phyloP scores from a whole-genome alignment of 2,888 invertebrate genomes.

The Ryuthela nishihirai region DNA sequence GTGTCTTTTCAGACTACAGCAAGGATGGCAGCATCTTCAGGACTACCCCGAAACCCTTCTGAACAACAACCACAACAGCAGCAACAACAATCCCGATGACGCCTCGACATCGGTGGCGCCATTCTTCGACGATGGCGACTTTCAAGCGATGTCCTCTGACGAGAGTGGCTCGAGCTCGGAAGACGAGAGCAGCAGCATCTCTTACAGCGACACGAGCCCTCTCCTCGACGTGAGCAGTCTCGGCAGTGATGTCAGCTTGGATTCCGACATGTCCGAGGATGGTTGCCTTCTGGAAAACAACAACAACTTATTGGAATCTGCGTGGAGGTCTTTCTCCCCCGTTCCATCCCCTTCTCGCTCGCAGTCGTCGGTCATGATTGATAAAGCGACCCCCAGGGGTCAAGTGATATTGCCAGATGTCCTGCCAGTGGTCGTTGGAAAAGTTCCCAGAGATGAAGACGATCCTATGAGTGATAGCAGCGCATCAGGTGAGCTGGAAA shows the following conservation, averaged over 20 bases:
- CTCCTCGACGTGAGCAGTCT: slow-evolving; percentile 33
- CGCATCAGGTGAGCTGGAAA: slow-evolving; percentile 13
- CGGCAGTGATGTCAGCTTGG: slow-evolving; percentile 19
- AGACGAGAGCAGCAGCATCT: slow-evolving; percentile 28
- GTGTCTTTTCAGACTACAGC: slow-evolving; percentile 12
- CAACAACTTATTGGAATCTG: slow-evolving; percentile 20
- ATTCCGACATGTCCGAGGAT: slow-evolving; percentile 19
- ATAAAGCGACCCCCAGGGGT: slow-evolving; percentile 12
- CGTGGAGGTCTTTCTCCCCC: slow-evolving; percentile 30
- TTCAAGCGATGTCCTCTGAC: slow-evolving; percentile 23
- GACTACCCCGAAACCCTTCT: slow-evolving; percentile 16
- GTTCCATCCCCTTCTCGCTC: slow-evolving; percentile 22
- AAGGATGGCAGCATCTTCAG: slow-evolving; percentile 34
- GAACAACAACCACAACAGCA: slow-evolving; percentile 33
- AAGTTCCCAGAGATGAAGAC: slow-evolving; percentile 15
- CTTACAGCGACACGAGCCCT: slow-evolving; percentile 31
- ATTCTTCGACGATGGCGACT: slow-evolving; percentile 28
- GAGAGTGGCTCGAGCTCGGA: slow-evolving; percentile 26
- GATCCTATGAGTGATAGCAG: slow-evolving; percentile 10
- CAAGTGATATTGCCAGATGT: slow-evolving; percentile 27
- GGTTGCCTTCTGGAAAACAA: slow-evolving; percentile 17
- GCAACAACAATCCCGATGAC: slow-evolving; percentile 16
- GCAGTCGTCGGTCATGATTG: slow-evolving; percentile 4
- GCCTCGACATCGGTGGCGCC: slow-evolving; percentile 21
- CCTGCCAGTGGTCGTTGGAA: slow-evolving; percentile 16